Evolutionary conservation across 2,113 vertebrate species (phyloP), one percentile per base, ranked within the genome.

Genomic region (Mobula hypostoma): DNA sequence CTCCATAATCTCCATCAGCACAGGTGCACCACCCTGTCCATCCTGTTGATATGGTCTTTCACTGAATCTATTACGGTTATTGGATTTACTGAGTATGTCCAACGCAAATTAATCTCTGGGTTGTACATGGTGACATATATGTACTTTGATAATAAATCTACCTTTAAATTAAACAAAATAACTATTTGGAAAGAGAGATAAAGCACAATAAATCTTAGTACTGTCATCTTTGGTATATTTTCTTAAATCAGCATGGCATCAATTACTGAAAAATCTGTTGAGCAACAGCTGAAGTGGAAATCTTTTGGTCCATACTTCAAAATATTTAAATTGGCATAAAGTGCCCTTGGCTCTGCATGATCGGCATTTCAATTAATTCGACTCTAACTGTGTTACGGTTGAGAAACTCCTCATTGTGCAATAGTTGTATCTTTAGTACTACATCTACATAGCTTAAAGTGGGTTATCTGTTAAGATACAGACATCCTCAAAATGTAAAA

Each of bases 321-420:
- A 93, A 27, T 74, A 12, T 56, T 68, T 70, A 93, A 92, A 32
- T n/a, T 72, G 17, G 32, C 21, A n/a, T 36, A 70, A 93, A 14
- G 4, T 76, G 70, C 91, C 91, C 90, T 5, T 72, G 68, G 90
- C 66, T 72, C 21, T 93, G 90, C 91, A 76, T 93, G 70, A 74
- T 93, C 74, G 70, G 70, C 70, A 76, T 56, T 56, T 24, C 91
- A 74, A 74, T 93, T 93, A 93, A 15, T 21, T 56, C 48, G 21
- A 93, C 70, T 48, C 27, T 27, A 11, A 74, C 91, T 27, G 17
- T 48, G 68, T 74, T 32, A 74, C 70, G 12, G 68, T 70, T 72
- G 91, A 56, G 32, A 74, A 74, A 93, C 91, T 93, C 36, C 40
- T 93, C 91, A 56, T 93, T 56, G 24, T 40, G 29, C 68, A 48